Conservation (phyloP, 30 jellyfish, hydroid and myxozoan genomes). For the Rhopilema esculentum region DNA sequence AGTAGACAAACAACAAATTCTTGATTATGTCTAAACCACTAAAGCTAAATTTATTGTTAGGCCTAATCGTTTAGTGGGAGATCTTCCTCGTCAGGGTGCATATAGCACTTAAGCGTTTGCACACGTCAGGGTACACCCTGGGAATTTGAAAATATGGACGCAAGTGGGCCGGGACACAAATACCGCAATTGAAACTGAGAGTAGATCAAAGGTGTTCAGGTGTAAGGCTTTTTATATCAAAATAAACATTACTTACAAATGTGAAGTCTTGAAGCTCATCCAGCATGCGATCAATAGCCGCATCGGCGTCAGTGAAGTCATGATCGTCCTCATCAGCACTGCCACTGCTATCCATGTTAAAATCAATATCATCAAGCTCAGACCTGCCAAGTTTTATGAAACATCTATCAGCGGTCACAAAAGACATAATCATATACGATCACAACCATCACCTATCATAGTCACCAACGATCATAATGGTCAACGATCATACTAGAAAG, state of each 20-base stretch:
- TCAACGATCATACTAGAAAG: not conserved
- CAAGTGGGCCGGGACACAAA: too few relatives aligned
- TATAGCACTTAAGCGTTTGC: too few relatives aligned
- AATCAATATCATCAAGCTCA: conserved; percentile 62
- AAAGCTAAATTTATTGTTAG: too few relatives aligned
- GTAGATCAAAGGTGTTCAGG: not conserved
- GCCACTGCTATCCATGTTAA: conserved; percentile 62
- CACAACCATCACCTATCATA: not conserved
- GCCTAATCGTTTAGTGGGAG: too few relatives aligned
- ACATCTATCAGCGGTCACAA: not conserved
- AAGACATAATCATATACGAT: not conserved
- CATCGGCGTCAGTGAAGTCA: conserved; percentile 98
- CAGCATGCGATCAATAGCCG: conserved; percentile 96
- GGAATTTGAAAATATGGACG: too few relatives aligned
- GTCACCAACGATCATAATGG: too few relatives aligned
- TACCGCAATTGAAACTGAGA: not conserved
- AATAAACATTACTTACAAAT: conserved; percentile 49
- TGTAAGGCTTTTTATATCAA: not conserved
- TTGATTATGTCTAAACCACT: too few relatives aligned
- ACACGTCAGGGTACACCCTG: too few relatives aligned
- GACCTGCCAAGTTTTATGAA: conserved; percentile 46
- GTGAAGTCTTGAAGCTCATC: conserved; percentile 91
- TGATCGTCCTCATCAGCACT: conserved; percentile 84
- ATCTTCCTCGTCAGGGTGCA: too few relatives aligned
- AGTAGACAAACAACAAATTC: too few relatives aligned